phyloP scores from a whole-genome alignment of 2,888 invertebrate species.

The Torymus aiolomorphi region DNA sequence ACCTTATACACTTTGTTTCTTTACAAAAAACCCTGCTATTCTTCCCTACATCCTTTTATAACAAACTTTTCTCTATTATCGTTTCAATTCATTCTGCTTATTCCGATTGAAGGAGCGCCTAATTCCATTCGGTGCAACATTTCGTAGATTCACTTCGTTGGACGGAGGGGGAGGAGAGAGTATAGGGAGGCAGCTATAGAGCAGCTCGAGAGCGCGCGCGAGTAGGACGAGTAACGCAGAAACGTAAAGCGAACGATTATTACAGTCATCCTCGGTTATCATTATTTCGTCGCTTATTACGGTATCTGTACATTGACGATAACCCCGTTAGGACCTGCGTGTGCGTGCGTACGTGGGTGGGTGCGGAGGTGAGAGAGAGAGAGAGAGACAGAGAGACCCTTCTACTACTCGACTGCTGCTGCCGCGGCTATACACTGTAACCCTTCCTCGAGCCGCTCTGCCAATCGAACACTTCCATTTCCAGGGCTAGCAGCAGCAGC shows the following conservation, averaged over 20 bases:
- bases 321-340: conserved; percentile 48
- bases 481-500: conserved; percentile 28
- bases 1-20: too few relatives aligned
- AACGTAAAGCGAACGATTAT: conserved; percentile 57
- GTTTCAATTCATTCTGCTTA: conserved; percentile 1
- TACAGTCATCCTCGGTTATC: conserved; percentile 54
- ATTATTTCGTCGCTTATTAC: conserved; percentile 58
- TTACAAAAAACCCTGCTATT: too few relatives aligned
- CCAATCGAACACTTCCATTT: conserved; percentile 59
- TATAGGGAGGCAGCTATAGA: background rate
- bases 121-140: conserved; percentile 28
- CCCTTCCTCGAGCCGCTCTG: conserved; percentile 56
- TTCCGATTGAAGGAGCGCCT: background rate
- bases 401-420: conserved; percentile 39
- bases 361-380: background rate
- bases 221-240: conserved; percentile 7
- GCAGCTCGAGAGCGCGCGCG: background rate
- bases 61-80: too few relatives aligned
- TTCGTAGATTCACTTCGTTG: conserved; percentile 36
- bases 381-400: background rate
- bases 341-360: background rate
- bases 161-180: too few relatives aligned
- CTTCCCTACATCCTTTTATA: too few relatives aligned
- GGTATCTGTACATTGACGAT: conserved; percentile 56
- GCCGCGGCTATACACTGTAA: conserved; percentile 13